phyloP scores from a whole-genome alignment of 2,113 vertebrate species.

The Coptodon rendalli region DNA sequence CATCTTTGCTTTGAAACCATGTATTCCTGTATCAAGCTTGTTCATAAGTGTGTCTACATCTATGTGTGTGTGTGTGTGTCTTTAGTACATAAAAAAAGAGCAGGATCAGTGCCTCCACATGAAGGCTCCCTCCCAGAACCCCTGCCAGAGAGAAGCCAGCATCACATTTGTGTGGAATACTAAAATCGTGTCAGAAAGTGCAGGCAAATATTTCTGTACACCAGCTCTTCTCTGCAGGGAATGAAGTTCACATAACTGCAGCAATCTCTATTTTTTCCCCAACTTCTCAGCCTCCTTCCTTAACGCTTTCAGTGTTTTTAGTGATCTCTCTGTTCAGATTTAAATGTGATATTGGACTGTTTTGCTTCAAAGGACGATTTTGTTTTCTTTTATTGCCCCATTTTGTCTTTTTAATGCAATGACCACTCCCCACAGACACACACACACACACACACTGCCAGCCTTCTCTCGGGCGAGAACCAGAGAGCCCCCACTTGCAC shows the following conservation, averaged over 20 bases:
- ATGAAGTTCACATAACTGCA: constrained; percentile 1
- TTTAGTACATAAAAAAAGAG: neutral
- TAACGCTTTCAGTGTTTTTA: neutral
- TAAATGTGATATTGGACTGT: neutral
- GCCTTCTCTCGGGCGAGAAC: constrained; percentile 25
- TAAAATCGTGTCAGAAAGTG: constrained; percentile 40
- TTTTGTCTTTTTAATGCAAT: constrained; percentile 26
- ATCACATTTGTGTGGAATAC: constrained; percentile 43
- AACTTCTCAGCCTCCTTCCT: neutral
- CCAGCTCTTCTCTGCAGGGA: neutral
- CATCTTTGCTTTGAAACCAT: constrained; percentile 1
- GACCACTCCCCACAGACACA: constrained; percentile 12
- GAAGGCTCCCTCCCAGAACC: constrained; percentile 19
- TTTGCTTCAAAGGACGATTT: neutral
- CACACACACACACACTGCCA: neutral
- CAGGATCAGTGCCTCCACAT: constrained; percentile 35
- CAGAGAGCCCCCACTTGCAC: constrained; percentile 24
- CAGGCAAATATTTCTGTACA: constrained; percentile 32
- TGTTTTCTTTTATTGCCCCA: neutral
- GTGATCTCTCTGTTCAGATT: neutral
- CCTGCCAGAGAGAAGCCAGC: constrained; percentile 2
- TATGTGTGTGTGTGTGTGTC: neutral
- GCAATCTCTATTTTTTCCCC: neutral
- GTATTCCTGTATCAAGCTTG: neutral
- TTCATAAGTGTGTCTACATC: neutral